Evolutionary conservation across 2,797 vertebrate genomes (phyloP).

Genomic region (Poecilia wingei): DNA sequence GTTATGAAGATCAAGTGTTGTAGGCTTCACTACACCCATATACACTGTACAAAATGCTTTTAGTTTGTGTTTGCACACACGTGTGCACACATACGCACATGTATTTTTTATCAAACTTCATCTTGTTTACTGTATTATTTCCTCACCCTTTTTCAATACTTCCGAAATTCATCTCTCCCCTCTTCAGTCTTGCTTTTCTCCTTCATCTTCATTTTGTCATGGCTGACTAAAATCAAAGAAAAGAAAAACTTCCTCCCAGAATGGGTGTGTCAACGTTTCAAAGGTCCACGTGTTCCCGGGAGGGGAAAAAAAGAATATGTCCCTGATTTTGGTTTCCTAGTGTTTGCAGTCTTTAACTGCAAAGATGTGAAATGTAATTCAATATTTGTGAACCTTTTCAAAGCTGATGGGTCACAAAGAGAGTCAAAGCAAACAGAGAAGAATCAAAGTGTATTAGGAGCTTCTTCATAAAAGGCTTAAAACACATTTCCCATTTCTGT

Average conservation of each 20-base stretch:
- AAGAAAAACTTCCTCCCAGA: neutral
- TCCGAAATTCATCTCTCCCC: neutral
- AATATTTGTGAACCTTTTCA: neutral
- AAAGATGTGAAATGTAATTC: neutral
- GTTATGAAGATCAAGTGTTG: neutral
- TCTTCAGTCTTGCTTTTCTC: neutral
- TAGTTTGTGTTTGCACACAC: neutral
- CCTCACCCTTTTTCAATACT: conserved; percentile 12
- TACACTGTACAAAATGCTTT: neutral
- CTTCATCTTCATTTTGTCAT: neutral
- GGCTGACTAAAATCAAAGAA: neutral
- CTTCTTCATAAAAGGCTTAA: neutral
- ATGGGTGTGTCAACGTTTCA: neutral
- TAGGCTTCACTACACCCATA: neutral
- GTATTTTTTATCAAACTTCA: conserved; percentile 31
- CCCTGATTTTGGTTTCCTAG: neutral
- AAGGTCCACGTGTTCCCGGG: neutral
- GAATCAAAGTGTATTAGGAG: neutral
- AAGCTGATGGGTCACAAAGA: neutral
- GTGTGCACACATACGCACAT: neutral
- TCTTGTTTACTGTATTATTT: conserved; percentile 20
- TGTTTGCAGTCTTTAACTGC: neutral
- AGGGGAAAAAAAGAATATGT: neutral
- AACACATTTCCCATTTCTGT: neutral
- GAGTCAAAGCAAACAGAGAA: neutral